Conservation (phyloP, 2,797 vertebrate species). For the Gastrophryne carolinensis region DNA sequence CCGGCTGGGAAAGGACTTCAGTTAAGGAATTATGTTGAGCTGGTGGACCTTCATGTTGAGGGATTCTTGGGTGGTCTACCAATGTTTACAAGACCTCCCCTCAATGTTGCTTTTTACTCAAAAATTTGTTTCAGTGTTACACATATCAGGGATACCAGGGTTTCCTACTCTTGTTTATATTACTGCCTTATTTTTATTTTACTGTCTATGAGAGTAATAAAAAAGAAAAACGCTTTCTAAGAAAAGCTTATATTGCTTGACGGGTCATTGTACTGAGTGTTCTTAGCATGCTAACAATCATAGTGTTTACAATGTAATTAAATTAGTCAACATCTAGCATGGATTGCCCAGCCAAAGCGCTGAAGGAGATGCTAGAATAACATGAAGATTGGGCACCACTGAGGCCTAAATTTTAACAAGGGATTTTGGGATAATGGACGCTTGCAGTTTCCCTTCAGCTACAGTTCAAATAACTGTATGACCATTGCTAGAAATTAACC, state of each 20-base stretch:
- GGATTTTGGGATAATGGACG: too few species aligned
- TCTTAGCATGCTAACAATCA: background rate
- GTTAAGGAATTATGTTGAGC: conserved; percentile 21
- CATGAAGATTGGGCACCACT: conserved; percentile 43
- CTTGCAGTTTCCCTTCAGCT: background rate
- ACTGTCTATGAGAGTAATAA: background rate
- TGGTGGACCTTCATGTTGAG: background rate
- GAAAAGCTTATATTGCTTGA: conserved; percentile 20
- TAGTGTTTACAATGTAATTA: conserved; percentile 14
- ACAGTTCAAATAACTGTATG: background rate
- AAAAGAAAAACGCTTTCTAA: conserved; percentile 6
- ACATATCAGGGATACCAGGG: conserved; percentile 57
- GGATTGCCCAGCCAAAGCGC: conserved; percentile 13
- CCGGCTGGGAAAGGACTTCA: conserved; percentile 43
- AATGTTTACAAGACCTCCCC: conserved; percentile 3
- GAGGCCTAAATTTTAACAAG: too few species aligned
- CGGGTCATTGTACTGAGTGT: conserved; percentile 21
- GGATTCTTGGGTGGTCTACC: conserved; percentile 10
- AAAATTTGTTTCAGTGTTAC: conserved; percentile 64
- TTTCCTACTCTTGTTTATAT: conserved; percentile 21
- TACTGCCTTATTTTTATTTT: conserved; percentile 47
- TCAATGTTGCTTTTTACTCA: conserved; percentile 24
- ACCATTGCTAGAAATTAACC: background rate
- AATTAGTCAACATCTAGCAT: background rate
- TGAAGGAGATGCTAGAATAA: conserved; percentile 7